A percentile compares a stretch with the other conserved stretches of the same genome.
phyloP scores from a whole-genome alignment of 1,140 invertebrate genomes.

The Brachionus koreanus region DNA sequence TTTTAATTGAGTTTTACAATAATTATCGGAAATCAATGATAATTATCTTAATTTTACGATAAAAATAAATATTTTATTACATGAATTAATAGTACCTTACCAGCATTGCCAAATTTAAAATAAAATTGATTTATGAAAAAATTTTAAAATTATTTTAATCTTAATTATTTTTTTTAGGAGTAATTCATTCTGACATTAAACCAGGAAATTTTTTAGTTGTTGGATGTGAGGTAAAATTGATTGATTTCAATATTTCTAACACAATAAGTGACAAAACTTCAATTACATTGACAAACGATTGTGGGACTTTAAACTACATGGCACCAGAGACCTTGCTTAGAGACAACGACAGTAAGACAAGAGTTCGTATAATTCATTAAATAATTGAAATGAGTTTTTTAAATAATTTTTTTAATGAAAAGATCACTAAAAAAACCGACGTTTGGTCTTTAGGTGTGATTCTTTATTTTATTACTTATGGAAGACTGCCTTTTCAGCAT shows the following conservation, averaged over 20 bases:
- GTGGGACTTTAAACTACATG: slow-evolving; percentile 90
- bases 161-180: slow-evolving; percentile 62
- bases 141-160: slow-evolving; percentile 47
- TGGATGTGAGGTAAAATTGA: slow-evolving; percentile 79
- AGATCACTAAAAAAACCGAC: slow-evolving; percentile 87
- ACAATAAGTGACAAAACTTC: slow-evolving; percentile 81
- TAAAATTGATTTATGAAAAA: slow-evolving; percentile 25
- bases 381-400: background rate
- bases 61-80: too few species aligned
- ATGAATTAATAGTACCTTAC: too few species aligned
- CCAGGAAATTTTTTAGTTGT: slow-evolving; percentile 92
- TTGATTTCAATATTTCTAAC: slow-evolving; percentile 97
- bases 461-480: slow-evolving; percentile 84
- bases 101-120: too few species aligned
- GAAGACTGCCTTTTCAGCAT: slow-evolving; percentile 82
- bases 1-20: too few species aligned
- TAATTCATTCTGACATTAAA: slow-evolving; percentile 93
- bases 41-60: too few species aligned
- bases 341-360: slow-evolving; percentile 51
- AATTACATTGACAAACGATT: slow-evolving; percentile 71
- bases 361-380: slow-evolving; percentile 45
- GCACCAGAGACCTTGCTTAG: slow-evolving; percentile 81
- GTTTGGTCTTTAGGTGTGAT: slow-evolving; percentile 97
- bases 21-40: too few species aligned
- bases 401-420: background rate